Conservation (phyloP, 2,113 vertebrate genomes). For the Cebus imitator region DNA sequence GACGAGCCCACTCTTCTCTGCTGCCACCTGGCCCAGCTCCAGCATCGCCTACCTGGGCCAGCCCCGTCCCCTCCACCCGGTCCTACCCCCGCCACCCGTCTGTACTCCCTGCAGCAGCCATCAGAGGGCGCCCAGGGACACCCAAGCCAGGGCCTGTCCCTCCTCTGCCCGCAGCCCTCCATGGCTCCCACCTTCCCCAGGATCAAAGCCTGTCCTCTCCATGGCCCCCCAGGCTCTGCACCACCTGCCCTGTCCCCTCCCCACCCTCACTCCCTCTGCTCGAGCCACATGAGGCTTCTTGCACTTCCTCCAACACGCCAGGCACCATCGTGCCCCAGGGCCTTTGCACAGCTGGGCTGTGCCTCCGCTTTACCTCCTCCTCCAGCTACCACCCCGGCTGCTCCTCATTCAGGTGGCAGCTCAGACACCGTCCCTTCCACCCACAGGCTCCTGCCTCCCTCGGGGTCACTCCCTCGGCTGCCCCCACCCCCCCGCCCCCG, state of each 20-base stretch:
- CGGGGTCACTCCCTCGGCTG: neutral
- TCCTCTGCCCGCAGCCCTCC: neutral
- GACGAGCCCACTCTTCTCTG: neutral
- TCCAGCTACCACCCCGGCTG: neutral
- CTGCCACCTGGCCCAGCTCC: neutral
- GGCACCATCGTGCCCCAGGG: neutral
- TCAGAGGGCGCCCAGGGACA: neutral
- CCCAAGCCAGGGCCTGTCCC: neutral
- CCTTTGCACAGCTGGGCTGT: neutral
- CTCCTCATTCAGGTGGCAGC: neutral
- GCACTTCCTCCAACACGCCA: neutral
- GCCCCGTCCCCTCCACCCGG: neutral
- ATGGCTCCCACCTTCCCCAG: neutral
- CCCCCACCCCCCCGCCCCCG: neutral
- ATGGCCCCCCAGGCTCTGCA: neutral
- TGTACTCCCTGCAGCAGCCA: neutral
- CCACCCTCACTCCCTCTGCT: neutral
- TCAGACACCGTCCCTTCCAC: neutral
- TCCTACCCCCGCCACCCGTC: fast-evolving
- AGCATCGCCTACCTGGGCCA: fast-evolving
- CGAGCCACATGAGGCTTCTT: neutral
- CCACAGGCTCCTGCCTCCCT: neutral
- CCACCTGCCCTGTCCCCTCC: neutral
- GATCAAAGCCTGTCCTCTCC: neutral
- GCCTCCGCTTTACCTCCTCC: neutral